These are phyloP conservation scores for Daubentonia madagascariensis DNA, from an alignment of 2,113 vertebrate species.

Conservation along the genomic window DNA sequence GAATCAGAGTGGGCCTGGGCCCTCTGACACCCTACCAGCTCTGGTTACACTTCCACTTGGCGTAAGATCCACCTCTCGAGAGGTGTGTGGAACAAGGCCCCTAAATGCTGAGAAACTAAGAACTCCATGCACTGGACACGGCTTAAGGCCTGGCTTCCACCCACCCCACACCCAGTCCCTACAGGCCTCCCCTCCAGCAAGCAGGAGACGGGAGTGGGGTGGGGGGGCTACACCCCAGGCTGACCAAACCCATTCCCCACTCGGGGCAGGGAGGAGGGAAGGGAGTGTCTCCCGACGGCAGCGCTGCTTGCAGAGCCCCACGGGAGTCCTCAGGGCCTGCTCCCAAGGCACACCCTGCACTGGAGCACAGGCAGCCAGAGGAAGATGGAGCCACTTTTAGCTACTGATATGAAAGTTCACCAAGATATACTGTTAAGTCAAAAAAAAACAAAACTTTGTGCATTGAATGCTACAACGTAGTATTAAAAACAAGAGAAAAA, in stretches of 20 bases:
- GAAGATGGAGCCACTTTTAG: not conserved
- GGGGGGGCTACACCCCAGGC: rapidly evolving
- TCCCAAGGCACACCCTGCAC: rapidly evolving
- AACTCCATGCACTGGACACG: not conserved
- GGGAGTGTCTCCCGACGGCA: no score
- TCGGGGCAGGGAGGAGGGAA: no score
- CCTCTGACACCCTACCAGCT: not conserved
- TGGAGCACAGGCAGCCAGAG: not conserved
- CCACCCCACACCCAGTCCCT: not conserved
- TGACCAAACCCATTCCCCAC: not conserved
- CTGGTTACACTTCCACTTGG: not conserved
- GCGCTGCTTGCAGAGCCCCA: no score
- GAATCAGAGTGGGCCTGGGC: constrained; percentile 47
- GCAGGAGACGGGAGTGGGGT: rapidly evolving
- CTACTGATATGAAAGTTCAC: not conserved
- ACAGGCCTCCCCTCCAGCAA: no score
- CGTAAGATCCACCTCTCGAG: not conserved
- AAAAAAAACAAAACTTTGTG: not conserved
- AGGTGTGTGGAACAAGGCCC: not conserved
- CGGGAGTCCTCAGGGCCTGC: not conserved
- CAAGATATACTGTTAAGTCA: not conserved
- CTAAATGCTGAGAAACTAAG: not conserved
- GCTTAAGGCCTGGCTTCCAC: not conserved
- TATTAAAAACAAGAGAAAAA: not conserved
- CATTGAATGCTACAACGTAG: not conserved